Conservation (phyloP, 2,888 invertebrate species). For the Athalia rosae region DNA sequence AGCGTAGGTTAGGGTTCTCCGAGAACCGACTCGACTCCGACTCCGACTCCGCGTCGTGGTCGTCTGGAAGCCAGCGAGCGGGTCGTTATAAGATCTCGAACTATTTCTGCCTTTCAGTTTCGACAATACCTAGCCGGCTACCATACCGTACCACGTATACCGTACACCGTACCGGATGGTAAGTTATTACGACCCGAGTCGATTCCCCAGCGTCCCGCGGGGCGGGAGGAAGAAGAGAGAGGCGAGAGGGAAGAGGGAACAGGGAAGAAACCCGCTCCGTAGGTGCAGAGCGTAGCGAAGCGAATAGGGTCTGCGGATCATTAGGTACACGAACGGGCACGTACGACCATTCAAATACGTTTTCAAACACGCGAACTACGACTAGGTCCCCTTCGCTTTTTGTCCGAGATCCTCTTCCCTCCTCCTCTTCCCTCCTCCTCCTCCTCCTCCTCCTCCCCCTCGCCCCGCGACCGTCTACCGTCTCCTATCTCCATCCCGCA, state of each 20-base stretch:
- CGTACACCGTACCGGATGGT: not conserved
- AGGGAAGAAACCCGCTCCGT: not conserved
- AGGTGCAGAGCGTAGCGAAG: conserved; percentile 3
- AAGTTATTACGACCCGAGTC: not conserved
- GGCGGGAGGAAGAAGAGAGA: no score
- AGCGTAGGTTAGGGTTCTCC: no score
- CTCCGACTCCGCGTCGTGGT: not conserved
- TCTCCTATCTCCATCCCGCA: not conserved
- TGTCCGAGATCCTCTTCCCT: not conserved
- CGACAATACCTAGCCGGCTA: conserved; percentile 10
- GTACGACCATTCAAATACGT: conserved; percentile 32
- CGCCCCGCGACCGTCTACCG: not conserved
- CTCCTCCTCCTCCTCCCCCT: not conserved
- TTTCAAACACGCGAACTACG: conserved; percentile 24
- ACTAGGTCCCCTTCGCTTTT: not conserved
- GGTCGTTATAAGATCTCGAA: not conserved
- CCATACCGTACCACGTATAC: not conserved
- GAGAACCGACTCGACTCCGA: no score
- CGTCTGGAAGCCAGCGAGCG: not conserved
- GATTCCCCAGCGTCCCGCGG: no score
- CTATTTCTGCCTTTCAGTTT: conserved; percentile 7
- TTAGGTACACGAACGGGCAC: conserved; percentile 36
- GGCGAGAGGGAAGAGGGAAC: no score
- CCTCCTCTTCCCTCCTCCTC: not conserved
- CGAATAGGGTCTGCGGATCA: conserved; percentile 38